Conservation (phyloP, 2,113 vertebrate species). For the Clarias macrocephalus region DNA sequence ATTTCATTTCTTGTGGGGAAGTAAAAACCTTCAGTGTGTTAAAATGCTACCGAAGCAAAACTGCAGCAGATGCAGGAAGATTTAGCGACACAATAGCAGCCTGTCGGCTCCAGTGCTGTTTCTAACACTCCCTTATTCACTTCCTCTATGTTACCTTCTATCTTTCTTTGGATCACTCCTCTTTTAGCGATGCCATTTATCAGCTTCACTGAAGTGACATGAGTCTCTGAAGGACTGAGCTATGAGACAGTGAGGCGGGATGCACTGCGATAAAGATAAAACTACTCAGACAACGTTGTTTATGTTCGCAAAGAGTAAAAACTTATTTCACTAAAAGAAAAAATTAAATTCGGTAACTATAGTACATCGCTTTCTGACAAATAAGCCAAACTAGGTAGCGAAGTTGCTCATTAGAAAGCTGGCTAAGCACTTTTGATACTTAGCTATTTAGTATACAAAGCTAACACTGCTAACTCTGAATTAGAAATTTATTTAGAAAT, state of each 20-base stretch:
- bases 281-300: background rate
- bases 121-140: background rate
- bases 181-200: background rate
- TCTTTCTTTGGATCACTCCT: background rate
- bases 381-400: background rate
- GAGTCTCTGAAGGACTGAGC: background rate
- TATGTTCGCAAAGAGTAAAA: background rate
- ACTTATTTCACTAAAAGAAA: background rate
- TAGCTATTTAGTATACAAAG: background rate
- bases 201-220: background rate
- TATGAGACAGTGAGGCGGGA: background rate
- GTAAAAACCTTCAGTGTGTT: background rate
- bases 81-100: background rate
- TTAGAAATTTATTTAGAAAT: background rate
- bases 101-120: background rate
- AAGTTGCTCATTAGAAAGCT: background rate
- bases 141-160: background rate
- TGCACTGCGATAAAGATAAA: background rate
- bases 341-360: background rate
- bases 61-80: background rate
- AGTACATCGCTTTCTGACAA: background rate
- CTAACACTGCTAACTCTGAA: background rate
- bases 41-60: constrained; percentile 18
- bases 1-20: background rate
- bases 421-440: background rate